A percentile compares a stretch with the other conserved stretches of the same genome.
These are phyloP conservation scores for Nanorana parkeri DNA, from an alignment of 2,113 vertebrate genomes.

Conservation along the genomic window DNA sequence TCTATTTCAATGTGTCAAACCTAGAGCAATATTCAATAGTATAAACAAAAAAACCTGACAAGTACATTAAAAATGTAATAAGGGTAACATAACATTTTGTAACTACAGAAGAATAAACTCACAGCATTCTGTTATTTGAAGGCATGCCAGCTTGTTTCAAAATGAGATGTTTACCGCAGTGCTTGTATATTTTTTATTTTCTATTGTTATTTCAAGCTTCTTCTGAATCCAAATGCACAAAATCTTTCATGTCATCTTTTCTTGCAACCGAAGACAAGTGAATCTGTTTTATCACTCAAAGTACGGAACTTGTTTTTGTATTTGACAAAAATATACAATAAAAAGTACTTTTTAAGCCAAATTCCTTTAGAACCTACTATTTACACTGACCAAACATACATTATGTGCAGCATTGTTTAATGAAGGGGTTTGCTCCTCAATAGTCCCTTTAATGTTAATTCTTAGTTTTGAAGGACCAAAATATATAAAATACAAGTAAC, in stretches of 20 bases:
- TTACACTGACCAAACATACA: no score
- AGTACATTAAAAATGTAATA: conserved; percentile 30
- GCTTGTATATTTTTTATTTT: conserved; percentile 11
- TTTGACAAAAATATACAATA: conserved; percentile 14
- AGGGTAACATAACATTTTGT: conserved; percentile 23
- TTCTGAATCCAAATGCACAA: conserved; percentile 1
- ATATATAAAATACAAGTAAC: no score
- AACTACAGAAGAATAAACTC: conserved; percentile 12
- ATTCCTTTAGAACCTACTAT: no score
- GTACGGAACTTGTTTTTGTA: not conserved
- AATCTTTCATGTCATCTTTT: conserved; percentile 27
- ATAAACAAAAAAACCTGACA: conserved; percentile 6
- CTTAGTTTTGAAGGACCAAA: no score
- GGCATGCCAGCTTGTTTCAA: conserved; percentile 3
- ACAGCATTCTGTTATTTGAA: not conserved
- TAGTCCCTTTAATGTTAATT: no score
- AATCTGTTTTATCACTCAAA: conserved; percentile 6
- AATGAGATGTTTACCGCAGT: conserved; percentile 12
- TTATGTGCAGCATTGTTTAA: no score
- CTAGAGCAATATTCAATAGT: not conserved
- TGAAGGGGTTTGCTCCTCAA: no score
- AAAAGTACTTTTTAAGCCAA: not conserved
- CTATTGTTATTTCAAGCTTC: conserved; percentile 21
- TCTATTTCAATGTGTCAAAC: conserved; percentile 12
- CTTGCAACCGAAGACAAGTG: conserved; percentile 8